phyloP scores from a whole-genome alignment of 2,888 invertebrate genomes.

The Pristionchus maxplancki region DNA sequence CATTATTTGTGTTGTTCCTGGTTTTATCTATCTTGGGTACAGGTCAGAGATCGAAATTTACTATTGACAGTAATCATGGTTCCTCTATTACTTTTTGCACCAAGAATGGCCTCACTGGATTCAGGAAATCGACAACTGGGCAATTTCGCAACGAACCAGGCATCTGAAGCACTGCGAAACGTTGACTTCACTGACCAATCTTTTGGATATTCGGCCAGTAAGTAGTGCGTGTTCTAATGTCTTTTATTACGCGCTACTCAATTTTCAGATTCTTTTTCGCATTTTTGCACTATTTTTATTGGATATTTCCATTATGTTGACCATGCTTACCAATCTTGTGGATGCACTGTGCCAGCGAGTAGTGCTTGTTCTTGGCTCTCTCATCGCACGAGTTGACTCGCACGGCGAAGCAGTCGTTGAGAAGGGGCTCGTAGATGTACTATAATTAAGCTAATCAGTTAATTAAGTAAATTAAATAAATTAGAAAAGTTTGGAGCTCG shows the following conservation, averaged over 20 bases:
- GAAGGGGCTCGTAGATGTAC: constrained; percentile 24
- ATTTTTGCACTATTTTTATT: no score
- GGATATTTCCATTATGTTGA: no score
- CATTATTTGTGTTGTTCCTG: not conserved
- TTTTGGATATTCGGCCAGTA: no score
- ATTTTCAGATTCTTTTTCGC: no score
- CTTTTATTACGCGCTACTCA: no score
- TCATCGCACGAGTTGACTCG: constrained; percentile 45
- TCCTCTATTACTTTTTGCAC: no score
- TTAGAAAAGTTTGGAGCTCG: not conserved
- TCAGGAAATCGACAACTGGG: no score
- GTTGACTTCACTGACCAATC: constrained; percentile 2
- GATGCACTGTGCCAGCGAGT: constrained; percentile 13
- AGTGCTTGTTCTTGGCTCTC: not conserved
- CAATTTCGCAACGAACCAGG: no score
- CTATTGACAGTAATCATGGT: no score
- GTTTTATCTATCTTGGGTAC: not conserved
- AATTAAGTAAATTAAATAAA: not conserved
- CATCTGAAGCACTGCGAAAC: no score
- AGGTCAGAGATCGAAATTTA: not conserved
- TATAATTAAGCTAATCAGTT: not conserved
- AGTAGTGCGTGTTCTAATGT: no score
- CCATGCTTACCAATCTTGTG: constrained; percentile 33
- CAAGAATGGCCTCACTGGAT: no score
- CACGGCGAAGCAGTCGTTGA: constrained; percentile 45